These are phyloP conservation scores for Brachionus koreanus DNA, from an alignment of 1,140 invertebrate genomes.

Conservation along the genomic window DNA sequence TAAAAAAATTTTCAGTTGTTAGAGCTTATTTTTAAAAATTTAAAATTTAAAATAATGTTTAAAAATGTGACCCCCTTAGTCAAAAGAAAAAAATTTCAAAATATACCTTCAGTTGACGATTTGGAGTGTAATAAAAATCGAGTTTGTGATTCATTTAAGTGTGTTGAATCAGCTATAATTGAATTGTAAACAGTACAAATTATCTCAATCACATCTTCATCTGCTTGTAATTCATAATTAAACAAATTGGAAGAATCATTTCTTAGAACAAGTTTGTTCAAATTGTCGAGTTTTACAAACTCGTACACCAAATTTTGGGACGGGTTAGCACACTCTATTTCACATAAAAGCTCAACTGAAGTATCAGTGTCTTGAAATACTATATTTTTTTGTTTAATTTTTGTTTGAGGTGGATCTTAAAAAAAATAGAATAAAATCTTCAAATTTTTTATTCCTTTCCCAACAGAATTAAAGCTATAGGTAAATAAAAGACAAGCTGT, in stretches of 20 bases:
- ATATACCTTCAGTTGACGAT: not conserved
- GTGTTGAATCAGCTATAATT: not conserved
- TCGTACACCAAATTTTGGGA: not conserved
- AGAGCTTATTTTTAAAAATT: not conserved
- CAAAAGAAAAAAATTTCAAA: not conserved
- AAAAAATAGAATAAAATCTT: too few species aligned
- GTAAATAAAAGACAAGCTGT: too few species aligned
- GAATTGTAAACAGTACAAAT: constrained; percentile 19
- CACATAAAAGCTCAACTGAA: not conserved
- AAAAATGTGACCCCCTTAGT: not conserved
- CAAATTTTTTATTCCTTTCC: too few species aligned
- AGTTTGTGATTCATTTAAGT: constrained; percentile 22
- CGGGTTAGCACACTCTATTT: constrained; percentile 25
- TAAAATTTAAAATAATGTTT: not conserved
- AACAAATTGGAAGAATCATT: not conserved
- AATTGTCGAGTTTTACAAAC: not conserved
- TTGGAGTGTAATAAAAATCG: not conserved
- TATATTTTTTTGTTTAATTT: not conserved
- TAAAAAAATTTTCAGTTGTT: not conserved
- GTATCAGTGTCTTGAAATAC: not conserved
- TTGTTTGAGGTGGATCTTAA: constrained; percentile 12
- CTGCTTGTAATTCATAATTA: not conserved
- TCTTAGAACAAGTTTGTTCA: not conserved
- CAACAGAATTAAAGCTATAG: too few species aligned
- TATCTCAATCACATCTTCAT: not conserved